These are phyloP conservation scores for Chaenocephalus aceratus DNA, from an alignment of 2,113 vertebrate genomes.

Conservation along the genomic window DNA sequence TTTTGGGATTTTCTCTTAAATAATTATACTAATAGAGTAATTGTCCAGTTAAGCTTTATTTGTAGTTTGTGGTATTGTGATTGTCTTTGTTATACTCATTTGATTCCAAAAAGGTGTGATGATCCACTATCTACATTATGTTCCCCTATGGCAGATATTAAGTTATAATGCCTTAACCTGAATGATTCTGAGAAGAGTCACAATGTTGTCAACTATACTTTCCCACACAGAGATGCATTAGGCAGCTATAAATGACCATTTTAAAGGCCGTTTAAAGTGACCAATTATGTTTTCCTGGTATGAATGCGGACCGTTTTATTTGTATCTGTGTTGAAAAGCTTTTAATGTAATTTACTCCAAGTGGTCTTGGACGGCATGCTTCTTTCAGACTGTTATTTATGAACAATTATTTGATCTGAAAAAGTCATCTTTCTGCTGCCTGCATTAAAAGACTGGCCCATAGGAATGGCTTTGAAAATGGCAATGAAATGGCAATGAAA, in stretches of 20 bases:
- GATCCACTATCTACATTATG: too few relatives aligned
- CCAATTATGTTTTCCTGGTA: too few relatives aligned
- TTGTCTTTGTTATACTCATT: too few relatives aligned
- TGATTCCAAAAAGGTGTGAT: too few relatives aligned
- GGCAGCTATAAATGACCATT: too few relatives aligned
- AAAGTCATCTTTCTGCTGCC: conserved; percentile 50
- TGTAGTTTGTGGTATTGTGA: too few relatives aligned
- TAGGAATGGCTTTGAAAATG: conserved; percentile 29
- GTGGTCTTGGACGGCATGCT: neutral
- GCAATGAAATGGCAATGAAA: too few relatives aligned
- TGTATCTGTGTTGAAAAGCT: conserved; percentile 21
- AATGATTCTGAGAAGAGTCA: neutral
- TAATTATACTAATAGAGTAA: too few relatives aligned
- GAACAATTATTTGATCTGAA: conserved; percentile 61
- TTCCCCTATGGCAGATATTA: too few relatives aligned
- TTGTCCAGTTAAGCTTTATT: too few relatives aligned
- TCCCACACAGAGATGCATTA: neutral
- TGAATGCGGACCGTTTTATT: neutral
- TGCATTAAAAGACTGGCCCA: conserved; percentile 43
- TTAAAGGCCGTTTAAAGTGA: too few relatives aligned
- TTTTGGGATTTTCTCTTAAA: too few relatives aligned
- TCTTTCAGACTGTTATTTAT: conserved; percentile 53
- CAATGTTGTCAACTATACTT: neutral
- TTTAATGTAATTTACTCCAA: conserved; percentile 13
- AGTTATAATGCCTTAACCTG: neutral